Base-by-base conservation (phyloP, 2,113 vertebrate species). In the Canis aureus region DNA sequence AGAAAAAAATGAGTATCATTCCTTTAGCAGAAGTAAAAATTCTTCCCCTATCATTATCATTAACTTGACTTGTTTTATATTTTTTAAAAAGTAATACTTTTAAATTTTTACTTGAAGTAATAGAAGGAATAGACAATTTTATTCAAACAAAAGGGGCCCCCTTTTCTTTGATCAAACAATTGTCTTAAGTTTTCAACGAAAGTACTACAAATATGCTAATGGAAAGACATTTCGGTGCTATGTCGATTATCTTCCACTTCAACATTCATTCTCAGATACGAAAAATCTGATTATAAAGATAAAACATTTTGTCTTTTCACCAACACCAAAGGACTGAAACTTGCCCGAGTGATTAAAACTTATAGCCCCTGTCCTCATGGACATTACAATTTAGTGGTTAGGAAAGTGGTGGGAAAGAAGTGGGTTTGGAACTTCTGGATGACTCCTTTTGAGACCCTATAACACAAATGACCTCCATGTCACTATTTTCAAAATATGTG, bases 11-110 rank as follows among this genome's bases (percentile, higher is more conserved):
- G 57, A 98, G 57, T 87, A 98, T 97, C 95, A 95, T 98, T 97
- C 89, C 97, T 98, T 97, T 80, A 97, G 90, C 49, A 91, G 92
- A 98, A 98, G 94, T 97, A 97, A 98, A 97, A 98, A 94, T 76
- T 90, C 49, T 98, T 95, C 62, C 38, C 9, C 93, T 67, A 96
- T 97, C 78, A 98, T 97, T 98, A 97, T 76, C 64, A 97, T 97
- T 97, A 98, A 98, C 98, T 97, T 98, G 62, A 20, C 10, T 97
- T 97, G 95, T 95, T 98, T 98, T 97, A 96, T 96, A 93, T 97
- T 98, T 76, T 78, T 81, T 89, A 97, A 67, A 93, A 89, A 79
- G 20, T 29, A 97, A 86, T 23, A 79, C 11, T 83, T 98, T 97
- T 94, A 94, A 95, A 95, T 85, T 95, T 4, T 96, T 29, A 4